A percentile compares a stretch with the other conserved stretches of the same genome.
Conservation (phyloP, 2,113 vertebrate species). For the Boleophthalmus pectinirostris region DNA sequence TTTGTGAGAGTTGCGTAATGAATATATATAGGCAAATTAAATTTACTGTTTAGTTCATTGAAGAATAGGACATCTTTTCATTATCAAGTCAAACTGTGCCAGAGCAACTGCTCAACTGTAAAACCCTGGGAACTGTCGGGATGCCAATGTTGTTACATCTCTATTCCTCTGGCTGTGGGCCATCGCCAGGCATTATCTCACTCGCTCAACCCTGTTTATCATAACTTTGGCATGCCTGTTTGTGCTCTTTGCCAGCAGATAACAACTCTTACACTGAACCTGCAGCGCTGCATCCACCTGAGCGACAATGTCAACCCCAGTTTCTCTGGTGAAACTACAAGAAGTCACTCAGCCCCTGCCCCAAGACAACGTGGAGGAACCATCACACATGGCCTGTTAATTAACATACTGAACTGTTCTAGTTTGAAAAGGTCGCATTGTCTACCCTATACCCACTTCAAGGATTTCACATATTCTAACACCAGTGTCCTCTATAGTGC, state of each 20-base stretch:
- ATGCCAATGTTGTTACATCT: conserved; percentile 8
- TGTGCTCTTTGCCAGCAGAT: background rate
- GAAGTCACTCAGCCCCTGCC: conserved; percentile 43
- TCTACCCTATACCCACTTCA: conserved; percentile 31
- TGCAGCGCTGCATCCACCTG: background rate
- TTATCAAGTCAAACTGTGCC: conserved; percentile 7
- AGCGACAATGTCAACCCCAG: conserved; percentile 1
- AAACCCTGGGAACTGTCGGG: background rate
- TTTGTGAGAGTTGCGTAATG: background rate
- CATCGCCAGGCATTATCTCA: conserved; percentile 4
- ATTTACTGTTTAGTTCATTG: background rate
- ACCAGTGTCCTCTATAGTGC: conserved; percentile 11
- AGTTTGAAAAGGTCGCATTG: conserved; percentile 50
- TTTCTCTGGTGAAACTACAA: conserved; percentile 16
- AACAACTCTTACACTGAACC: background rate
- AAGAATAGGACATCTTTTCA: conserved; percentile 6
- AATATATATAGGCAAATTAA: background rate
- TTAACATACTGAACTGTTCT: conserved; percentile 56
- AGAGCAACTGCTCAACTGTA: conserved; percentile 8
- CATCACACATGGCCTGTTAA: conserved; percentile 52
- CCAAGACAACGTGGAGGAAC: conserved; percentile 31
- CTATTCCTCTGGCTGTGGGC: conserved; percentile 6
- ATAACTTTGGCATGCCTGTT: conserved; percentile 2
- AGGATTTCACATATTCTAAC: conserved; percentile 31
- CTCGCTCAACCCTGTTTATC: conserved; percentile 5